Evolutionary conservation across 2,888 invertebrate genomes (phyloP).

Genomic region (Zele albiditarsus): DNA sequence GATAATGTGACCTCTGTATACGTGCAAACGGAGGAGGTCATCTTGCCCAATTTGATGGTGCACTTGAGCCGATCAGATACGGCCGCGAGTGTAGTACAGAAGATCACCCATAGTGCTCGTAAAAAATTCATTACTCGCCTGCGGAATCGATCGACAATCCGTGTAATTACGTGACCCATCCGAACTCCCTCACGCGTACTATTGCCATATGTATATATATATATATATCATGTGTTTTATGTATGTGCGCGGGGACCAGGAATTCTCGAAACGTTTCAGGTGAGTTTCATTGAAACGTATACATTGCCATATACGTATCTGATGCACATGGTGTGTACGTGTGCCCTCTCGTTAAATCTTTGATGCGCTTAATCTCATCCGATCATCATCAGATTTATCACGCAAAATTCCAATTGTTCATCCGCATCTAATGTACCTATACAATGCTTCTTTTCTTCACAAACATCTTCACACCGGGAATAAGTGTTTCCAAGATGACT

Average conservation of each 20-base stretch:
- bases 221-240: conserved; percentile 17
- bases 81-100: conserved; percentile 41
- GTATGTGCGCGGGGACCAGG: not conserved
- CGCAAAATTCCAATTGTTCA: not conserved
- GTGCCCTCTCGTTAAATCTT: conserved; percentile 9
- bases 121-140: conserved; percentile 70
- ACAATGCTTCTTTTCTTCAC: not conserved
- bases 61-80: conserved; percentile 54
- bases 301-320: not conserved
- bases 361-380: conserved; percentile 1
- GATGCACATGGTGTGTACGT: not conserved
- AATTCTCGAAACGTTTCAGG: conserved; percentile 32
- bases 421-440: not conserved
- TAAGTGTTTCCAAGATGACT: conserved; percentile 1
- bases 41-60: conserved; percentile 23
- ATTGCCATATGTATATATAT: not conserved
- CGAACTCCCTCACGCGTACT: conserved; percentile 38
- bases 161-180: conserved; percentile 67
- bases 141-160: conserved; percentile 67
- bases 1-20: not conserved
- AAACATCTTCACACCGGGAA: not conserved
- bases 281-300: conserved; percentile 2
- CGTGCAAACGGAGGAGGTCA: not conserved
- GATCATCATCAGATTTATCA: not conserved
- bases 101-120: conserved; percentile 50